Conservation (phyloP, 2,797 vertebrate species). For the Mormyrops boulengeri region DNA sequence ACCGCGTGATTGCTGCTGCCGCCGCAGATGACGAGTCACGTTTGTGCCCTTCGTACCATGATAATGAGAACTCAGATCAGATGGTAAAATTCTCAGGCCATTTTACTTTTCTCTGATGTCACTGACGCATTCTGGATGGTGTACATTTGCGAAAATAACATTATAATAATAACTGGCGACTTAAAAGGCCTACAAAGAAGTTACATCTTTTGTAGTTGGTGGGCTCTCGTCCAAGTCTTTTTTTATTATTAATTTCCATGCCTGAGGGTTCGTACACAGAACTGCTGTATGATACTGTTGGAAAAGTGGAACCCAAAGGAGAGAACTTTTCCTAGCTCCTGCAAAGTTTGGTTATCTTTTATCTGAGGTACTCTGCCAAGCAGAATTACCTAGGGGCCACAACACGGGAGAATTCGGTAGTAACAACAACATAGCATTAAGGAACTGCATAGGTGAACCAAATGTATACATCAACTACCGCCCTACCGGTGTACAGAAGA, state of each 20-base stretch:
- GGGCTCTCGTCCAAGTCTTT: neutral
- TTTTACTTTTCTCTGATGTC: neutral
- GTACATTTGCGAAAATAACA: neutral
- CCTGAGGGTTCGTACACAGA: neutral
- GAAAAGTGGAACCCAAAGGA: neutral
- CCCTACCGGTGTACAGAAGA: neutral
- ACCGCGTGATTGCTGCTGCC: neutral
- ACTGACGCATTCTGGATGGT: neutral
- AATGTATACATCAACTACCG: neutral
- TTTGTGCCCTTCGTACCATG: neutral
- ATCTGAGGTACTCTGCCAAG: neutral
- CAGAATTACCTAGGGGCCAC: neutral
- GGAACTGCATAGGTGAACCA: neutral
- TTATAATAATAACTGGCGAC: neutral
- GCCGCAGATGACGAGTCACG: too few relatives aligned
- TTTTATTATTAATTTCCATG: slow-evolving; percentile 1
- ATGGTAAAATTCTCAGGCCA: neutral
- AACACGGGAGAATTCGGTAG: neutral
- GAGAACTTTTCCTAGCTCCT: neutral
- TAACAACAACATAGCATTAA: neutral
- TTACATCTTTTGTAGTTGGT: neutral
- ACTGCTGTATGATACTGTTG: neutral
- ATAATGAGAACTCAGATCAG: neutral
- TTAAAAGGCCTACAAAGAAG: neutral
- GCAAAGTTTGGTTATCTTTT: neutral